These are phyloP conservation scores for Zonitis immaculata DNA, from an alignment of 2,888 invertebrate genomes.

Conservation along the genomic window DNA sequence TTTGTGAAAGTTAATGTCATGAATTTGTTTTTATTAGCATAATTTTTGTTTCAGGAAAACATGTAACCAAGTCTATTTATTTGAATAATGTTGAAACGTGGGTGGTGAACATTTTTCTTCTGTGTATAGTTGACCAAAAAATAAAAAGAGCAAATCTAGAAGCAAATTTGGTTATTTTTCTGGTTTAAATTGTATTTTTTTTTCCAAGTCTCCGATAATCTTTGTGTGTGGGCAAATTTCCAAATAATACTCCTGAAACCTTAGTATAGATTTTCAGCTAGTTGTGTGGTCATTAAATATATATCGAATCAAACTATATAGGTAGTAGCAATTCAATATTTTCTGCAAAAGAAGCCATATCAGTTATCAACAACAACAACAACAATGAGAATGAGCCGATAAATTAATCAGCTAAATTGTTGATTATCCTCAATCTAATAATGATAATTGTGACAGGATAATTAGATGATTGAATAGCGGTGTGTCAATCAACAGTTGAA, in stretches of 20 bases:
- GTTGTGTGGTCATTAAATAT: no score
- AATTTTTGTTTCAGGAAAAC: not conserved
- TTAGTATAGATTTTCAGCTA: not conserved
- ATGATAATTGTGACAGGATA: not conserved
- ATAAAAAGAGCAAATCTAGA: no score
- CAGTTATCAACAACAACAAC: no score
- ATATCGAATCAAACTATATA: no score
- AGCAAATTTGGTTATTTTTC: no score
- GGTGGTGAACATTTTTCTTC: not conserved
- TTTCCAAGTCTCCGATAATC: no score
- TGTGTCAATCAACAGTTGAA: not conserved
- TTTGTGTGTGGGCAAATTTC: not conserved
- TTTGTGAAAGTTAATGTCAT: not conserved
- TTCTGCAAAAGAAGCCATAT: not conserved
- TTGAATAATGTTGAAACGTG: not conserved
- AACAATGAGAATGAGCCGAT: not conserved
- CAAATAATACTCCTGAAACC: not conserved
- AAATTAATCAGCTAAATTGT: no score
- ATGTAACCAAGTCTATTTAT: not conserved
- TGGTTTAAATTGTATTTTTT: no score
- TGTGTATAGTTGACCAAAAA: no score
- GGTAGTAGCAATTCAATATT: not conserved
- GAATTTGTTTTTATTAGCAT: conserved; percentile 1
- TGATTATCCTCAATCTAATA: not conserved
- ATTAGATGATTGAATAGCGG: not conserved